phyloP scores from a whole-genome alignment of 2,797 vertebrate species.

The Alcedo atthis region DNA sequence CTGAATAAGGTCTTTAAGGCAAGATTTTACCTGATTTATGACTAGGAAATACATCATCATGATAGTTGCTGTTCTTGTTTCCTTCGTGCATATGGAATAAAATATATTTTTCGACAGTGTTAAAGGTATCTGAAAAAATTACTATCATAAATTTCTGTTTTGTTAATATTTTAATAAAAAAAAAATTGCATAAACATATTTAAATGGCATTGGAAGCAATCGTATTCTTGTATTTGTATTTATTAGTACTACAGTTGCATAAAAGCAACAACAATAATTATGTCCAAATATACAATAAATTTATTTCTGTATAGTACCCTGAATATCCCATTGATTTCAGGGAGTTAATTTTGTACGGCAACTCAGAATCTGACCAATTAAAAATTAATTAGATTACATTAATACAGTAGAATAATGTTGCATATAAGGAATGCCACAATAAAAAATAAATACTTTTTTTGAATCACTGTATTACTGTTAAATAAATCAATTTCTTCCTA shows the following conservation, averaged over 20 bases:
- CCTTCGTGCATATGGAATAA: not conserved
- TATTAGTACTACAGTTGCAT: not conserved
- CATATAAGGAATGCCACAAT: not conserved
- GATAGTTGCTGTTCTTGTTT: not conserved
- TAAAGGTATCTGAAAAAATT: not conserved
- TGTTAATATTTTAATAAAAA: not conserved
- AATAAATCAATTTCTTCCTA: not conserved
- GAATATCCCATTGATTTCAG: not conserved
- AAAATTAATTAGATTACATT: not conserved
- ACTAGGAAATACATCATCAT: not conserved
- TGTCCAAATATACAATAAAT: not conserved
- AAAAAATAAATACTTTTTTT: not conserved
- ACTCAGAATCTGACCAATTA: not conserved
- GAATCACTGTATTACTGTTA: not conserved
- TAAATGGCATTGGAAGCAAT: not conserved
- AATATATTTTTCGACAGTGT: not conserved
- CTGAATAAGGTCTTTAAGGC: not conserved
- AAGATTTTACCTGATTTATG: not conserved
- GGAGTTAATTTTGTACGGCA: not conserved
- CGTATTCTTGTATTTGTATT: not conserved
- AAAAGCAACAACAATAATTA: not conserved
- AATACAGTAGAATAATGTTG: constrained; percentile 4
- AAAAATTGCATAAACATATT: not conserved
- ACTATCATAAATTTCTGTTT: not conserved
- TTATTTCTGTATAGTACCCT: not conserved